Evolutionary conservation across 2,113 vertebrate species (phyloP), one percentile per base, ranked within the genome.

Genomic region (Oxyura jamaicensis): DNA sequence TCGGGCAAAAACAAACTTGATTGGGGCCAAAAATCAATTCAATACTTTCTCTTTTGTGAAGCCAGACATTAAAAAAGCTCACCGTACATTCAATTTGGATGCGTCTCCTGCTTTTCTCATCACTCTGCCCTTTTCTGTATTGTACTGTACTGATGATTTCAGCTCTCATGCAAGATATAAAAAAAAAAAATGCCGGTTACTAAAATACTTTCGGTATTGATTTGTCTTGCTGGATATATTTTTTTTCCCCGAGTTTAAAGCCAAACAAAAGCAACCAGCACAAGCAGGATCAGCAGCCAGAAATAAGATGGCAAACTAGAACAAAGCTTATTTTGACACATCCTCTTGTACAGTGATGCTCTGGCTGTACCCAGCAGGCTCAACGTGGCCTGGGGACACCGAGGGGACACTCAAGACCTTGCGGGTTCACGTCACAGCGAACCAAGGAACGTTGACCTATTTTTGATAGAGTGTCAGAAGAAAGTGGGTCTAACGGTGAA

Each of bases 261-360:
- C 11, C 55, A 39, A 44, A 23, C 8, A 17, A 22, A 23, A 42
- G 23, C 21, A 56, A 35, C 25, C 56, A 53, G 29, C 39, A 8
- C 19, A 48, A 29, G 15, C 8, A 39, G 35, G 23, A 39, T 14
- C 39, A 11, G 12, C 28, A 33, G 6, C 29, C 29, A 9, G 23
- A 48, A 29, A 10, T 6, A 41, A 33, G 23, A 35, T 8, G 29
- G 21, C 1, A 0, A 33, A 33, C 2, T 1, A 35, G 31, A 69
- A 75, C 7, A 35, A n/a, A 16, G 17, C 28, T 36, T 18, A 13
- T 48, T 65, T 29, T 36, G 36, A 36, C 14, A 2, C 0, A 7
- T 26, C 42, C 4, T 2, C 21, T 23, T 5, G 17, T 2, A 13
- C 12, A 19, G 2, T 2, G 60, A 53, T 20, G 28, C 8, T 18